Conservation (phyloP, 23 tunicate species). For the Oikopleura dioica region DNA sequence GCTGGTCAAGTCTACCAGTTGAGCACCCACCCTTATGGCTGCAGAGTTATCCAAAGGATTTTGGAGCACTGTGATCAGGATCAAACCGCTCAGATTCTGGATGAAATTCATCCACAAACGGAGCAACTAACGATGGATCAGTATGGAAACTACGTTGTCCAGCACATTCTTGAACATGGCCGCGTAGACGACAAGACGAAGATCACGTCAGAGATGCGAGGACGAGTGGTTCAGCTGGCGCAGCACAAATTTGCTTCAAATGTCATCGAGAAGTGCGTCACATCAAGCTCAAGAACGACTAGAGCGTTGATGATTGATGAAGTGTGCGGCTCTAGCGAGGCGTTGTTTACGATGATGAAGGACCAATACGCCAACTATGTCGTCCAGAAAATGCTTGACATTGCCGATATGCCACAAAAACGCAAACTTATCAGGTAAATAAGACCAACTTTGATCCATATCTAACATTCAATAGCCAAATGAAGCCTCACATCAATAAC, state of each 20-base stretch:
- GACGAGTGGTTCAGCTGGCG: conserved; percentile 46
- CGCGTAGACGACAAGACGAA: conserved; percentile 53
- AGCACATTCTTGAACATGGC: conserved; percentile 93
- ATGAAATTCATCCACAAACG: conserved; percentile 25
- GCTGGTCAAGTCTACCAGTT: conserved; percentile 45
- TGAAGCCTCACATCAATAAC: conserved; percentile 55
- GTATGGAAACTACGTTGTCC: conserved; percentile 94
- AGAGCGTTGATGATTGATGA: conserved; percentile 87
- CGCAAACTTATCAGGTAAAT: conserved; percentile 27
- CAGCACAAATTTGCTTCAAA: conserved; percentile 98
- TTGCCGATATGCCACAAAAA: conserved; percentile 64
- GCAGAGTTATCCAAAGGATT: conserved; percentile 91
- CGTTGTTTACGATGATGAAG: conserved; percentile 87
- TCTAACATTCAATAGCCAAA: conserved; percentile 48
- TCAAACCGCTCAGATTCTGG: conserved; percentile 77
- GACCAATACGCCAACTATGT: conserved; percentile 98
- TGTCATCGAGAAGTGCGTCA: conserved; percentile 96
- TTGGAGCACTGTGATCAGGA: conserved; percentile 83
- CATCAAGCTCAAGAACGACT: conserved; percentile 36
- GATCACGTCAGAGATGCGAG: conserved; percentile 56
- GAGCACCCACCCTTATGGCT: conserved; percentile 86
- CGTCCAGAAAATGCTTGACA: conserved; percentile 93
- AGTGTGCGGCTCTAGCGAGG: conserved; percentile 68
- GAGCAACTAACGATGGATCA: conserved; percentile 82
- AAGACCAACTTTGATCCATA: no score